Conservation (phyloP, 2,113 vertebrate genomes). For the Martes martes region DNA sequence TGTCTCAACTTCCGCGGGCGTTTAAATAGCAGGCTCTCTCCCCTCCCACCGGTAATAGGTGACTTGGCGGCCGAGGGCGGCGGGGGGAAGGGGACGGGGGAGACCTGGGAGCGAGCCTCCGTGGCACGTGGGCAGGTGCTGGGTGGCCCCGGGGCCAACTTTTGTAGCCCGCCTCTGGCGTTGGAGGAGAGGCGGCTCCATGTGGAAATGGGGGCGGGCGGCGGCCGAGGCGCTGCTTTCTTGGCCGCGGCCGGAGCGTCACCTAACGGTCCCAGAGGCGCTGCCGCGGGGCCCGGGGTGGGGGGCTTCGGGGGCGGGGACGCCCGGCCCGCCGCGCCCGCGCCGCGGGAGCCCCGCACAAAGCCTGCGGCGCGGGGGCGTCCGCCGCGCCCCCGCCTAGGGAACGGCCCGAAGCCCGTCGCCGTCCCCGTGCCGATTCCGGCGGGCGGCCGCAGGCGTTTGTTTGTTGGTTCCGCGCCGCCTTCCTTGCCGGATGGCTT, state of each 20-base stretch:
- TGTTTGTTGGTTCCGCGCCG: constrained; percentile 82
- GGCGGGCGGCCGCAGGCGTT: constrained; percentile 74
- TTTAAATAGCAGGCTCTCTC: constrained; percentile 61
- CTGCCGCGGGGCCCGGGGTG: not conserved
- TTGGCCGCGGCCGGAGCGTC: not conserved
- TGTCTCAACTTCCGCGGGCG: constrained; percentile 73
- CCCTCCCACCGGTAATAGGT: constrained; percentile 71
- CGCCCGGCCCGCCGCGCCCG: constrained; percentile 23
- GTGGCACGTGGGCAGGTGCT: constrained; percentile 78
- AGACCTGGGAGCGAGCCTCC: constrained; percentile 43
- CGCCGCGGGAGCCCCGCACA: constrained; percentile 58
- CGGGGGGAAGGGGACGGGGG: not conserved
- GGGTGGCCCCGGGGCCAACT: constrained; percentile 75
- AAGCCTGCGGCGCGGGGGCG: constrained; percentile 65
- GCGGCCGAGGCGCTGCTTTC: not conserved
- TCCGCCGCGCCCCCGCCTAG: constrained; percentile 37
- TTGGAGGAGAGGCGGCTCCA: constrained; percentile 7
- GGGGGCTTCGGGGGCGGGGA: constrained; percentile 1
- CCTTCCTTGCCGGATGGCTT: constrained; percentile 80
- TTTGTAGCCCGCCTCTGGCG: constrained; percentile 46
- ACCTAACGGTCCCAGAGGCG: constrained; percentile 59
- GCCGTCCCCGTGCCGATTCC: constrained; percentile 46
- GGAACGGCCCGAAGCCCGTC: constrained; percentile 43
- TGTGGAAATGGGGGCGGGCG: constrained; percentile 48
- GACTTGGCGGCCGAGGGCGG: constrained; percentile 63